Evolutionary conservation across 2,888 invertebrate genomes (phyloP).

Genomic region (Oscheius myriophilus): DNA sequence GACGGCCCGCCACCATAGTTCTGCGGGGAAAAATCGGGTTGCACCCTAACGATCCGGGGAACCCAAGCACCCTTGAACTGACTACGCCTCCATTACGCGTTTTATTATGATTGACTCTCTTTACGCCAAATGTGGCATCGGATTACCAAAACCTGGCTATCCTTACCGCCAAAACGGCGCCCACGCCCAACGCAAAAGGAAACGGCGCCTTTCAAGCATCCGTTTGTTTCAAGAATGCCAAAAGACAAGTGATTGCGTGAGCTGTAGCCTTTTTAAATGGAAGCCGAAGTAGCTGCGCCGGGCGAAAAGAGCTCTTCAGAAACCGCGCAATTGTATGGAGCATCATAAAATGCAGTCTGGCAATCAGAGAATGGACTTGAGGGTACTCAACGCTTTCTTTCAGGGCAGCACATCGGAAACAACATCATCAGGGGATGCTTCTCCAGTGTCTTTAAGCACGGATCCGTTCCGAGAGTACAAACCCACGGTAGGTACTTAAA

Average conservation of each 20-base stretch:
- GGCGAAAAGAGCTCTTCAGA: slow-evolving; percentile 22
- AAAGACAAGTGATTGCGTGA: slow-evolving; percentile 6
- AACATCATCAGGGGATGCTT: slow-evolving; percentile 70
- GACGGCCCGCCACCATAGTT: too few species aligned
- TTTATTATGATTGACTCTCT: slow-evolving; percentile 32
- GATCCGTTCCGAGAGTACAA: slow-evolving; percentile 42
- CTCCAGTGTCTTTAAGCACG: slow-evolving; percentile 66
- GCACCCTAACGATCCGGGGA: slow-evolving; percentile 24
- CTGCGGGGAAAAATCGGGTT: slow-evolving; percentile 1
- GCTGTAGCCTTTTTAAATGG: slow-evolving; percentile 22
- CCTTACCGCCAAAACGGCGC: slow-evolving; percentile 9
- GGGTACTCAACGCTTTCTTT: slow-evolving; percentile 32
- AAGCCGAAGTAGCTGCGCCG: slow-evolving; percentile 2
- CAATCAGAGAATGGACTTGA: slow-evolving; percentile 1
- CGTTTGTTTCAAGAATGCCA: neutral
- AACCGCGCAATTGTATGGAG: slow-evolving; percentile 18
- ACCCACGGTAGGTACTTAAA: slow-evolving; percentile 17
- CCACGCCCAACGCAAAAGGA: slow-evolving; percentile 1
- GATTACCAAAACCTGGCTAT: slow-evolving; percentile 15
- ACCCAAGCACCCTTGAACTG: slow-evolving; percentile 27
- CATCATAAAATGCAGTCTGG: slow-evolving; percentile 16
- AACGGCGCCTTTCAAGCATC: neutral
- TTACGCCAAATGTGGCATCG: slow-evolving; percentile 26
- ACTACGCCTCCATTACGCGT: slow-evolving; percentile 31
- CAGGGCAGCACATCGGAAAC: slow-evolving; percentile 69